Evolutionary conservation across 2,888 invertebrate species (phyloP).

Genomic region (Andrena marginata): DNA sequence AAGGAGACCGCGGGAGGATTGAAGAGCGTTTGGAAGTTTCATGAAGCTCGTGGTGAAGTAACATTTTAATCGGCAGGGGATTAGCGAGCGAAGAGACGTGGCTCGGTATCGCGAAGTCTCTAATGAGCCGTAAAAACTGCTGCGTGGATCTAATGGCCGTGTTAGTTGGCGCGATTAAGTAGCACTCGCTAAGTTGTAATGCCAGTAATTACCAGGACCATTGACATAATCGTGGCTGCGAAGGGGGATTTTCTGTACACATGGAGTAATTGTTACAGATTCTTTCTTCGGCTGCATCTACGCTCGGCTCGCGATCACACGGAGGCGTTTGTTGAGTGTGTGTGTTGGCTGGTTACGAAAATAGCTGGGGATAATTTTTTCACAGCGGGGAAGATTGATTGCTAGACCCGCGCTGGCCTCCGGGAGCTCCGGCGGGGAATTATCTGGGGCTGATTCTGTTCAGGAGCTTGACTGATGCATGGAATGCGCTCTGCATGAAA

Average conservation of each 20-base stretch:
- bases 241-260: neutral
- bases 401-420: neutral
- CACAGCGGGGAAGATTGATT: constrained; percentile 10
- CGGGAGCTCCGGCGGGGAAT: constrained; percentile 2
- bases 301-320: neutral
- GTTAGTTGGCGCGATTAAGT: constrained; percentile 1
- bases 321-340: neutral
- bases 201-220: neutral
- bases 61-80: neutral
- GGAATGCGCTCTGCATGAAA: constrained; percentile 6
- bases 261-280: neutral
- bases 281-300: neutral
- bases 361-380: neutral
- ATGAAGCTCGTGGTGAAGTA: neutral
- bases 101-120: neutral
- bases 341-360: constrained; percentile 28
- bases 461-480: constrained; percentile 40
- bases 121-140: constrained; percentile 6
- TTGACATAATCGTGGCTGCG: constrained; percentile 5
- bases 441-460: constrained; percentile 27
- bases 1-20: no score
- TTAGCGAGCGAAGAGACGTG: neutral
- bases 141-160: neutral
- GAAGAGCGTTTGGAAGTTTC: neutral
- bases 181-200: neutral